A percentile compares a stretch with the other conserved stretches of the same genome.
Evolutionary conservation across 2,797 vertebrate genomes (phyloP).

Genomic region (Sarcophilus harrisii): DNA sequence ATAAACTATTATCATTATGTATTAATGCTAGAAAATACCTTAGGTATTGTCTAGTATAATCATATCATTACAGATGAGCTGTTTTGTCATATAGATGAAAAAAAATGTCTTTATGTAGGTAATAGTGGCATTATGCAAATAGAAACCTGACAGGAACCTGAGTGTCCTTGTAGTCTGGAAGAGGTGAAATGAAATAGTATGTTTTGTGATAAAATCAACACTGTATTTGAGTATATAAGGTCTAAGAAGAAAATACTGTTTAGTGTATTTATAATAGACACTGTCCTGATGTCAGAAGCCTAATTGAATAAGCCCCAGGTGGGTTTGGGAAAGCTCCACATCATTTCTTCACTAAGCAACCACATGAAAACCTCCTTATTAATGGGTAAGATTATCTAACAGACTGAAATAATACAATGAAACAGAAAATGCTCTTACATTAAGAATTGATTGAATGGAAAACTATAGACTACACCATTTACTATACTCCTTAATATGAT

Average conservation of each 20-base stretch:
- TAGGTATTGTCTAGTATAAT: neutral
- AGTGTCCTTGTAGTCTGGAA: neutral
- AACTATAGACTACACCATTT: neutral
- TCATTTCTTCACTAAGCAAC: neutral
- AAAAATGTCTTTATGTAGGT: neutral
- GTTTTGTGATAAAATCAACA: neutral
- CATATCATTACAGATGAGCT: neutral
- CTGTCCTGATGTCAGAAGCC: neutral
- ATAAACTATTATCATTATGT: neutral
- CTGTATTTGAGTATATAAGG: neutral
- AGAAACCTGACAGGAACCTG: neutral
- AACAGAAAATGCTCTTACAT: neutral
- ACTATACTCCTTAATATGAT: neutral
- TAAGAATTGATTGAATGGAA: neutral
- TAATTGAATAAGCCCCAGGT: neutral
- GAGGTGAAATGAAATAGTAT: neutral
- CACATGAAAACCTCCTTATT: neutral
- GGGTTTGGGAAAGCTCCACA: neutral
- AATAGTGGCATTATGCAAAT: neutral
- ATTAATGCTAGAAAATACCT: neutral
- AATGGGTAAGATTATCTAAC: neutral
- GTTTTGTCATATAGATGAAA: neutral
- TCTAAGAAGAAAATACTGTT: neutral
- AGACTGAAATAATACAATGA: neutral
- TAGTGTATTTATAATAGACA: neutral